phyloP scores from a whole-genome alignment of 2,888 invertebrate species.

The Conistra vaccinii region DNA sequence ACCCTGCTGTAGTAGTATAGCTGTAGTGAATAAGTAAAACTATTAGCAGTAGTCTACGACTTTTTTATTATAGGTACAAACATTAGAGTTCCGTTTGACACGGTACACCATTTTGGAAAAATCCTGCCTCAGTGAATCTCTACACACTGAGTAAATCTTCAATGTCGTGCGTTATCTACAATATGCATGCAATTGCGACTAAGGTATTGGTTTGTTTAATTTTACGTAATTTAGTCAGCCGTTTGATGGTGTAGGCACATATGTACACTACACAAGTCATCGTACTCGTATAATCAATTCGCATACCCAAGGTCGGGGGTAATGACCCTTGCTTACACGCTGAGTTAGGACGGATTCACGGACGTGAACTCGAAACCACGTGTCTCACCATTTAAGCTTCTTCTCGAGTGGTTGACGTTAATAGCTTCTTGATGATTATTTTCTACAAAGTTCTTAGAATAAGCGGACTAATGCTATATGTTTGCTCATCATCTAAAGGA shows the following conservation, averaged over 20 bases:
- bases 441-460: conserved; percentile 19
- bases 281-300: not conserved
- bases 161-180: not conserved
- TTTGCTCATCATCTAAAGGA: conserved; percentile 16
- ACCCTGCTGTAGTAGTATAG: too few relatives aligned
- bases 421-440: not conserved
- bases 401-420: not conserved
- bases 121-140: too few relatives aligned
- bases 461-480: not conserved
- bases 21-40: too few relatives aligned
- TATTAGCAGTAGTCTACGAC: too few relatives aligned
- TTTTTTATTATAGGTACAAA: too few relatives aligned
- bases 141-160: not conserved
- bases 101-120: not conserved
- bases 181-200: not conserved
- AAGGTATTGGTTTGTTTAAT: not conserved
- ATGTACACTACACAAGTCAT: not conserved
- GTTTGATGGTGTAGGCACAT: too few relatives aligned
- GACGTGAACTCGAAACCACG: not conserved
- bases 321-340: not conserved
- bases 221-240: not conserved
- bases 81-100: too few relatives aligned
- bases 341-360: not conserved
- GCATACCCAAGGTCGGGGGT: not conserved
- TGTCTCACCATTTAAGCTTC: not conserved